Evolutionary conservation across 2,797 vertebrate species (phyloP).

Genomic region (Mormyrus hasselquistii): DNA sequence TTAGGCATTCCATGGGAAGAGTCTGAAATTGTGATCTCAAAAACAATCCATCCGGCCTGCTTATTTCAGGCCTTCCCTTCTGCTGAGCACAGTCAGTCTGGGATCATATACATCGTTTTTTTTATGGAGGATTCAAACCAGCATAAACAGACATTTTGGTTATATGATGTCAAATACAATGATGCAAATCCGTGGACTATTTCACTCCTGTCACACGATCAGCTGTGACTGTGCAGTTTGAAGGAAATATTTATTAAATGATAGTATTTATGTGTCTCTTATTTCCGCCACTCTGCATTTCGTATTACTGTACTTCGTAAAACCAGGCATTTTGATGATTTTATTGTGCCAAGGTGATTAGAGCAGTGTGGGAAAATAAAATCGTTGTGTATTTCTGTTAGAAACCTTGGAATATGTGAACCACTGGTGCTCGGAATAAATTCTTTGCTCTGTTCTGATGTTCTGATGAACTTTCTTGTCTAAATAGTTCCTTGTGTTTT

Average conservation of each 20-base stretch:
- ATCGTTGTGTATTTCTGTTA: neutral
- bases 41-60: constrained; percentile 67
- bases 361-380: neutral
- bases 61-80: constrained; percentile 65
- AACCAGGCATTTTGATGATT: neutral
- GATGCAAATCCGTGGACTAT: neutral
- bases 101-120: constrained; percentile 18
- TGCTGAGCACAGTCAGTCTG: constrained; percentile 54
- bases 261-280: neutral
- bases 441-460: neutral
- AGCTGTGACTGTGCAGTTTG: neutral
- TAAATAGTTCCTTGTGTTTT: neutral
- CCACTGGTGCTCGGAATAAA: neutral
- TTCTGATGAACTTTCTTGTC: neutral
- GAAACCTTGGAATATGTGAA: neutral
- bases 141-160: neutral
- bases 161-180: neutral
- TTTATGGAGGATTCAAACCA: neutral
- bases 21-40: constrained; percentile 72
- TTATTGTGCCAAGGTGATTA: neutral
- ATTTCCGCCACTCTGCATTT: neutral
- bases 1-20: constrained; percentile 62
- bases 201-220: neutral
- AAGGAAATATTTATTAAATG: neutral
- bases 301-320: neutral